Conservation (phyloP, 2,113 vertebrate species). For the Uria lomvia region DNA sequence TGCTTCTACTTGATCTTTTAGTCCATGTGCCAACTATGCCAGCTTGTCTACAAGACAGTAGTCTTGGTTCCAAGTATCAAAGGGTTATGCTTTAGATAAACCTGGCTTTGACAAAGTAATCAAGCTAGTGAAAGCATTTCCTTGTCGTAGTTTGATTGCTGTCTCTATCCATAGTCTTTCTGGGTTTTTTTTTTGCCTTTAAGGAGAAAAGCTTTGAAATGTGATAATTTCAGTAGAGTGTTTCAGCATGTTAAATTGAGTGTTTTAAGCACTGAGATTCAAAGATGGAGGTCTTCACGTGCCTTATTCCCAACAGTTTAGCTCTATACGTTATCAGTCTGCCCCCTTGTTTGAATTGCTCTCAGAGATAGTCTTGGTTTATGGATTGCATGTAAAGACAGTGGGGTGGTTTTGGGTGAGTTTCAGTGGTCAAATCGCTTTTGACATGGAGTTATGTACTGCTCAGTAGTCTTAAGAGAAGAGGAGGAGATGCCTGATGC, state of each 20-base stretch:
- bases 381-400: rapidly evolving
- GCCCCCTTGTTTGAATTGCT: not conserved
- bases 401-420: not conserved
- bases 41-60: slow-evolving; percentile 34
- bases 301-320: not conserved
- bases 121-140: not conserved
- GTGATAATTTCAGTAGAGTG: not conserved
- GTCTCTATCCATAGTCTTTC: not conserved
- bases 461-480: not conserved
- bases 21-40: slow-evolving; percentile 29
- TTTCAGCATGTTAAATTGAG: not conserved
- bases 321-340: not conserved
- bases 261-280: not conserved
- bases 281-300: not conserved
- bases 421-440: not conserved
- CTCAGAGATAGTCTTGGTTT: not conserved
- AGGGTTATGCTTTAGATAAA: slow-evolving; percentile 10
- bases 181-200: not conserved
- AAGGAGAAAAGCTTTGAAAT: not conserved
- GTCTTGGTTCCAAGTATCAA: slow-evolving; percentile 25
- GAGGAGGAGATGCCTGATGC: not conserved
- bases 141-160: not conserved
- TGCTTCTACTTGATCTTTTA: slow-evolving; percentile 14
- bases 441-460: not conserved
- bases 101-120: not conserved